phyloP scores from a whole-genome alignment of 2,113 vertebrate species.

The Erinaceus europaeus region DNA sequence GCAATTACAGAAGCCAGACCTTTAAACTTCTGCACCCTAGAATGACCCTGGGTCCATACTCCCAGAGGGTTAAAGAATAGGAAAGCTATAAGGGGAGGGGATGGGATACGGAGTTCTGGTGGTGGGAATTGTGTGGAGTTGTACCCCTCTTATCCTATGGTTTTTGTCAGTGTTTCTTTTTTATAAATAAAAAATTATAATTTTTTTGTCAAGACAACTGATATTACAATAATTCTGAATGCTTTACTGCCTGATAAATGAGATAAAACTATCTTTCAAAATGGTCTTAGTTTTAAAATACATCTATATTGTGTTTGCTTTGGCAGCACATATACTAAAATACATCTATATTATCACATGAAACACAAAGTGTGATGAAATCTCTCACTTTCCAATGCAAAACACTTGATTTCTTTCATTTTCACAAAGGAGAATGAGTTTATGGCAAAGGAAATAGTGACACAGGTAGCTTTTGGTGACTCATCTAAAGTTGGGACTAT shows the following conservation, averaged over 20 bases:
- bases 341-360: neutral
- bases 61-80: no score
- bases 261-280: neutral
- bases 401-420: neutral
- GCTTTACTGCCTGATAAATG: neutral
- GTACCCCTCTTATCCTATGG: no score
- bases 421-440: neutral
- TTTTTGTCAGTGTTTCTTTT: no score
- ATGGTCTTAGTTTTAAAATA: neutral
- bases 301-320: no score
- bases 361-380: neutral
- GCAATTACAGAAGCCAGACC: no score
- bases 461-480: neutral
- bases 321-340: no score
- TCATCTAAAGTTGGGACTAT: neutral
- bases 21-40: no score
- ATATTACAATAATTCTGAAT: neutral
- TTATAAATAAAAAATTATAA: no score
- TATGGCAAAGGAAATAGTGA: neutral
- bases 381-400: neutral
- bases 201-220: neutral
- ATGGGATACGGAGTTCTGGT: no score
- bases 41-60: no score
- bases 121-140: no score
- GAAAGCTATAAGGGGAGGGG: no score